Base-by-base conservation (phyloP, 2,797 vertebrate species). In the Gymnothorax reevesii region DNA sequence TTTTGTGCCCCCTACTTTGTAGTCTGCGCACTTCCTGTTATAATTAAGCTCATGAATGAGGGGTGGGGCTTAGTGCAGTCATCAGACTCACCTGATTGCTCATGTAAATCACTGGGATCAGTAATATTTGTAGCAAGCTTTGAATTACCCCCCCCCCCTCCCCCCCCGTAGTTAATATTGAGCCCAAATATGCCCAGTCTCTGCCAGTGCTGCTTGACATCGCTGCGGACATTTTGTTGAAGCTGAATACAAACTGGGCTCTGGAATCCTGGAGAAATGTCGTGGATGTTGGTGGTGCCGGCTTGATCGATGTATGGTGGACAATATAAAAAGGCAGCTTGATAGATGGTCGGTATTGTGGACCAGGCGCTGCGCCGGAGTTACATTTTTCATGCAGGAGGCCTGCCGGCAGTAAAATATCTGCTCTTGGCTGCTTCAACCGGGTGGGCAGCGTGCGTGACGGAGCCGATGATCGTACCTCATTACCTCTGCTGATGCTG, bases 11-110 rank as follows among this genome's bases (percentile, higher is more conserved):
- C 42, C 12, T 15, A 33, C 33, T 75, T 84, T 79, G 59, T 20
- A 54, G 84, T 82, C 62, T 49, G 15, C 49, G 60, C 25, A 20
- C 25, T 69, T 85, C 85, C 62, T 27, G 22, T 20, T 27, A 25
- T 87, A 82, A 85, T 87, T 69, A 87, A 52, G 49, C 57, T 25
- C 20, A 20, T n/a, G 54, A 20, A 52, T 22, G 52, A 10, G 77
- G 77, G 77, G 52, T 20, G 52, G 71, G 8, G 27, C 73, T 80
- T n/a, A 60, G 33, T 42, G 52, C 49, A 62, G 60, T 85, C 83
- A 59, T 60, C 27, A 4, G 54, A 87, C 57, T 57, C n/a, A 62
- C 75, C 33, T 42, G 33, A 42, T 42, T 42, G 60, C 75, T 64
- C 25, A 25, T 52, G 83, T 25, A 57, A 62, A 82, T 66, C 52